Evolutionary conservation across 1,140 invertebrate genomes (phyloP).

Genomic region (Heliconius melpomene): DNA sequence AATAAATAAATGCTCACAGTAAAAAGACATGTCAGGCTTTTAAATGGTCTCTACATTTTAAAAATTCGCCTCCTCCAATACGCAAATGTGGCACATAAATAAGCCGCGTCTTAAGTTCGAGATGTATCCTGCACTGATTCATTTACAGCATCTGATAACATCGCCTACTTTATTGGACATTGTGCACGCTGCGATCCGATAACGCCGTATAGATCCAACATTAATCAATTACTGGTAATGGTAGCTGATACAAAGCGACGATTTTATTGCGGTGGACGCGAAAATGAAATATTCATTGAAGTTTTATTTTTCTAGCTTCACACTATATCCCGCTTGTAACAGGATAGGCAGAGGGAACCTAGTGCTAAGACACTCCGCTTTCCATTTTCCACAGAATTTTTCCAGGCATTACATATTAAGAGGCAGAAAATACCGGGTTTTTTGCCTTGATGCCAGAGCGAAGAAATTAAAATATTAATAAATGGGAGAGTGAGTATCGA

Average conservation of each 20-base stretch:
- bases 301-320: constrained; percentile 16
- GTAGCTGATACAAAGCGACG: constrained; percentile 36
- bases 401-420: too few species aligned
- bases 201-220: constrained; percentile 58
- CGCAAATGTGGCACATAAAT: constrained; percentile 35
- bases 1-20: background rate
- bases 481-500: too few species aligned
- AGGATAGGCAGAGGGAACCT: too few species aligned
- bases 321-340: too few species aligned
- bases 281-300: constrained; percentile 59
- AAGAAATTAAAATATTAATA: too few species aligned
- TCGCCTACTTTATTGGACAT: constrained; percentile 75
- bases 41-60: constrained; percentile 21
- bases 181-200: constrained; percentile 70
- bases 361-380: too few species aligned
- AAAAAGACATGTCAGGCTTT: constrained; percentile 23
- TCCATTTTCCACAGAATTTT: too few species aligned
- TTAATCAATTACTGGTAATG: constrained; percentile 58
- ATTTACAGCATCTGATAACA: constrained; percentile 73
- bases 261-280: constrained; percentile 54
- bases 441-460: too few species aligned
- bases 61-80: constrained; percentile 28
- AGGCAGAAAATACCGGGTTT: too few species aligned
- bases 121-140: constrained; percentile 64
- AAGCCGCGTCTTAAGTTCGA: constrained; percentile 45